phyloP scores from a whole-genome alignment of 1,140 invertebrate species.

The Thaumetopoea pityocampa region DNA sequence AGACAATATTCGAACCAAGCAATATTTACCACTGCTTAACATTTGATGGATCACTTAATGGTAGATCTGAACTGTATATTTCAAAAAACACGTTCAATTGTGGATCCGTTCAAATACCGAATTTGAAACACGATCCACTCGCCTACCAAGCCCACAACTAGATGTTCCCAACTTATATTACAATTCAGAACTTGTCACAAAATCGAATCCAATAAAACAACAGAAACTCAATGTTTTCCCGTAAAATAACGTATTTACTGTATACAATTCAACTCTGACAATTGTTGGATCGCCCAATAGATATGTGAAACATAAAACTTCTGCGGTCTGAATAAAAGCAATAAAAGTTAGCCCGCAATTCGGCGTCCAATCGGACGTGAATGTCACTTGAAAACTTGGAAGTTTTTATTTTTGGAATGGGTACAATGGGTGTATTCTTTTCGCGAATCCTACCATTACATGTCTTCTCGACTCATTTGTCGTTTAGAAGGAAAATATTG shows the following conservation, averaged over 20 bases:
- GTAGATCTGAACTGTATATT: no score
- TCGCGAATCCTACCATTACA: no score
- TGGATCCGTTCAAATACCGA: no score
- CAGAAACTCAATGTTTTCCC: conserved; percentile 45
- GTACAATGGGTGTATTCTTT: conserved; percentile 12
- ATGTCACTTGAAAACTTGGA: conserved; percentile 28
- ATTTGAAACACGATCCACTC: no score
- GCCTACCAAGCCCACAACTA: no score
- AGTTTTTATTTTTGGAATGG: conserved; percentile 30
- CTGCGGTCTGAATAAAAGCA: conserved; percentile 42
- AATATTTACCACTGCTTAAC: no score
- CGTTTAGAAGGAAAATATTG: no score
- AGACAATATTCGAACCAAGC: no score
- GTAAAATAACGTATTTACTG: conserved; percentile 52
- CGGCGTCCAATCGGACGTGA: conserved; percentile 37
- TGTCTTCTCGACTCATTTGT: no score
- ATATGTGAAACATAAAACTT: conserved; percentile 50
- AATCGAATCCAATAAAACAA: conserved; percentile 48
- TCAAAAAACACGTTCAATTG: no score
- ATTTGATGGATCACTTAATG: no score
- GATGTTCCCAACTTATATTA: no score
- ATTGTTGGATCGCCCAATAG: conserved; percentile 46
- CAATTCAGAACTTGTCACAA: conserved; percentile 48
- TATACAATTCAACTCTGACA: conserved; percentile 44
- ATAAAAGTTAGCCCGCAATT: conserved; percentile 56